Percentiles rank a stretch among this genome's conserved stretches.
phyloP scores from a whole-genome alignment of 2,113 vertebrate genomes.

The Pteronura brasiliensis region DNA sequence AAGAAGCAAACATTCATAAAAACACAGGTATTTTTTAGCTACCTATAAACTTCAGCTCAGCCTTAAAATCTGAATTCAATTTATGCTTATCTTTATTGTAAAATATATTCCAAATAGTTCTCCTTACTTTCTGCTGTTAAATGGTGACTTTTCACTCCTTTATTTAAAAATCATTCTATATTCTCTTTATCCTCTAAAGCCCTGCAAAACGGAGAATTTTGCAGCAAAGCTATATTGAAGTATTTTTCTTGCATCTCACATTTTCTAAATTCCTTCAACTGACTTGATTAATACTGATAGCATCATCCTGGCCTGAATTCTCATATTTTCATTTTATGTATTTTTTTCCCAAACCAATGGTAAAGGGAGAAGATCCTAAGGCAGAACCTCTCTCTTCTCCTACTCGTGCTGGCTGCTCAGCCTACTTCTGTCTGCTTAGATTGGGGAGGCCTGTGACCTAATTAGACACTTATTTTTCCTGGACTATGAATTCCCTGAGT shows the following conservation, averaged over 20 bases:
- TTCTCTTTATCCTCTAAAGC: background rate
- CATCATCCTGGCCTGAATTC: background rate
- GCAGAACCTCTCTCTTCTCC: background rate
- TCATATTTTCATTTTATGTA: background rate
- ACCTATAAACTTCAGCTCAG: background rate
- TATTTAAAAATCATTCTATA: background rate
- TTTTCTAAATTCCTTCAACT: constrained; percentile 8
- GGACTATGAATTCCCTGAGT: background rate
- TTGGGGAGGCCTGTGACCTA: background rate
- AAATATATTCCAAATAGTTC: background rate
- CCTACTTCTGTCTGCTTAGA: background rate
- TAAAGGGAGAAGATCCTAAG: background rate
- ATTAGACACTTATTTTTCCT: background rate
- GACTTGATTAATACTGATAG: background rate
- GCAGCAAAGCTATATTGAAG: background rate
- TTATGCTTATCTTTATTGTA: background rate
- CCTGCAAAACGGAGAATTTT: background rate
- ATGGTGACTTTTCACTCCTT: background rate
- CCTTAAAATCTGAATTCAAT: constrained; percentile 1
- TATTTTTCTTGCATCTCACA: background rate
- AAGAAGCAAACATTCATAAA: background rate
- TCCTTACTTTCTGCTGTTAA: background rate
- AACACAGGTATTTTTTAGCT: background rate
- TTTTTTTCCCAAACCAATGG: background rate
- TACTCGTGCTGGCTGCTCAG: rapidly evolving